Evolutionary conservation across 2,797 vertebrate species (phyloP), one percentile per base, ranked within the genome.

Genomic region (Poecile montanus): DNA sequence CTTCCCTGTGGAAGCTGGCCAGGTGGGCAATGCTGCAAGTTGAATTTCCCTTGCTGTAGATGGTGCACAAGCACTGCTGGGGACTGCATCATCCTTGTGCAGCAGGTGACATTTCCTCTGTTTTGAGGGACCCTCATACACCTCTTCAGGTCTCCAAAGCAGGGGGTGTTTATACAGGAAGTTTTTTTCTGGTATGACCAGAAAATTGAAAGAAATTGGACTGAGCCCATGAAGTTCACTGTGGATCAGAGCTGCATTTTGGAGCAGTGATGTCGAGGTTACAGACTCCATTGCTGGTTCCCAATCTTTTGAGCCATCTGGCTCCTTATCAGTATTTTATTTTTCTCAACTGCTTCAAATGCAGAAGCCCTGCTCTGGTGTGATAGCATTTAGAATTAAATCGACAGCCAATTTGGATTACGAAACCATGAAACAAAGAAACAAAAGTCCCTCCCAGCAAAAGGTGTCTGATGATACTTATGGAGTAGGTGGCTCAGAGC

Each of bases 231-330:
- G 0, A 40, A 76, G 71, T n/a, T 79, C 44, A 6, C 56, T 38
- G 48, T 26, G 65, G 76, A 67, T 58, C 62, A 50, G 92, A 88
- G 83, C 63, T 79, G 88, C 63, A n/a, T 89, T 85, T 88, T 45
- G 85, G 83, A 90, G 79, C 65, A 68, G 73, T 58, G 91, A 82
- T 40, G 77, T 53, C 13, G 22, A 93, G 68, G 36, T 54, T 73
- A 56, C 62, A 73, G 87, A 26, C 75, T 91, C 67, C 53, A 44
- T 20, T 5, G 1, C 30, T 32, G 57, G 45, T 54, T 92, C 76
- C 48, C 32, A 40, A 63, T 38, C 70, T 93, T 83, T 85, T 54
- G 83, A 94, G 93, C 77, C 91, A 94, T 88, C 76, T 71, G 78
- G 62, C 72, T 93, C 81, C 70, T 76, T 91, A 79, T 80, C 67